Conservation (phyloP, 2,888 invertebrate species). For the Pterobdella sp. region DNA sequence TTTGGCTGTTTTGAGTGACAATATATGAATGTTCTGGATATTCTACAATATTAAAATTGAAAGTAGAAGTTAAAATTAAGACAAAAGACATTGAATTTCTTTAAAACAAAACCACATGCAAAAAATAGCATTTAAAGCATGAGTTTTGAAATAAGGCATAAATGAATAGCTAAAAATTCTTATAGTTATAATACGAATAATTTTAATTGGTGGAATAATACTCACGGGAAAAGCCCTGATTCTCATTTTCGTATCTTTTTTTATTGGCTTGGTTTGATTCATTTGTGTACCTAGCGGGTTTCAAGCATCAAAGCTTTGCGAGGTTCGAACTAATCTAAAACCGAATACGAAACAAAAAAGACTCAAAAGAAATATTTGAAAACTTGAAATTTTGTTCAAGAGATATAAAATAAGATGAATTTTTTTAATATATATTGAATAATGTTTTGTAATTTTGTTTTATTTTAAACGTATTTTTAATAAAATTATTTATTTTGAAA, state of each 20-base stretch:
- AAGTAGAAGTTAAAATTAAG: too few species aligned
- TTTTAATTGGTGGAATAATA: too few species aligned
- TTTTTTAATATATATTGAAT: background rate
- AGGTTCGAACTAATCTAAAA: background rate
- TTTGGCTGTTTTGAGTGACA: too few species aligned
- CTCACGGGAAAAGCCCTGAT: conserved; percentile 96
- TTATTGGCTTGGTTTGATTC: conserved; percentile 35
- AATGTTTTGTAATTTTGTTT: background rate
- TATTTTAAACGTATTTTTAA: conserved; percentile 12
- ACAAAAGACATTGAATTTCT: too few species aligned
- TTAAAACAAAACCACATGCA: too few species aligned
- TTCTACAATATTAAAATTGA: too few species aligned
- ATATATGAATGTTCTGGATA: too few species aligned
- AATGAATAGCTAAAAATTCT: too few species aligned
- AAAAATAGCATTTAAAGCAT: too few species aligned
- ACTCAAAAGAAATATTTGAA: background rate
- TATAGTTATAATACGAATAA: too few species aligned
- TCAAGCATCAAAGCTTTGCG: background rate
- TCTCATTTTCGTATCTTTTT: conserved; percentile 69
- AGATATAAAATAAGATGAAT: background rate
- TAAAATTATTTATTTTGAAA: conserved; percentile 1
- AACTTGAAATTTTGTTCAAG: background rate
- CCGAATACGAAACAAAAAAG: background rate
- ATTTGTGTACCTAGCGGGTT: conserved; percentile 24
- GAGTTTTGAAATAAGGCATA: too few species aligned